Evolutionary conservation across 2,888 invertebrate species (phyloP).

Genomic region (Hipparchia sbordonii): DNA sequence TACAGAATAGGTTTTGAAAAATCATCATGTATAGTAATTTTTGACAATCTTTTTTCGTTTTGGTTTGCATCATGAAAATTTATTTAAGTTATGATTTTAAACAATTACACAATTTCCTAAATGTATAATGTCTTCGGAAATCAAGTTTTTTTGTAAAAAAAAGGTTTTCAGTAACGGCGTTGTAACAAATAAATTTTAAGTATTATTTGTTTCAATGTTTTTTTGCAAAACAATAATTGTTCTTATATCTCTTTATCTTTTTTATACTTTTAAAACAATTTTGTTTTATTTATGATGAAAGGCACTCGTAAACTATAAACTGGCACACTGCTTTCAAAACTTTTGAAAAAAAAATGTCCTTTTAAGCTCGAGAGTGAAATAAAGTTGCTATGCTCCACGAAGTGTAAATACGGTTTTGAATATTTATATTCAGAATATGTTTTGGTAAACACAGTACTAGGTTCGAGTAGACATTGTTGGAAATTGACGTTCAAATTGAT

Average conservation of each 20-base stretch:
- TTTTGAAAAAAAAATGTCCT: neutral
- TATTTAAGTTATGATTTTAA: neutral
- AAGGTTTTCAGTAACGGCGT: too few species aligned
- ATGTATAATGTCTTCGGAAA: too few species aligned
- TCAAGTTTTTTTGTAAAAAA: too few species aligned
- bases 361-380: slow-evolving; percentile 1
- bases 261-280: neutral
- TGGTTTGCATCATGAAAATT: neutral
- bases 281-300: neutral
- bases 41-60: neutral
- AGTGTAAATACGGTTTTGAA: slow-evolving; percentile 12
- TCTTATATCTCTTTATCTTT: neutral
- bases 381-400: neutral
- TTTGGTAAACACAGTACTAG: slow-evolving; percentile 2
- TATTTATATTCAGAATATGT: neutral
- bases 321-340: neutral
- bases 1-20: slow-evolving; percentile 55
- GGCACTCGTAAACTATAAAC: neutral
- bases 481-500: slow-evolving; percentile 18
- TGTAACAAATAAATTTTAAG: too few species aligned
- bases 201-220: too few species aligned
- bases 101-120: too few species aligned
- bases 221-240: too few species aligned
- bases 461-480: slow-evolving; percentile 7
- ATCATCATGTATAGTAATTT: slow-evolving; percentile 42